Percentiles rank a stretch among this genome's conserved stretches.
Conservation (phyloP, 2,797 vertebrate genomes). For the Rhinogobio ventralis region DNA sequence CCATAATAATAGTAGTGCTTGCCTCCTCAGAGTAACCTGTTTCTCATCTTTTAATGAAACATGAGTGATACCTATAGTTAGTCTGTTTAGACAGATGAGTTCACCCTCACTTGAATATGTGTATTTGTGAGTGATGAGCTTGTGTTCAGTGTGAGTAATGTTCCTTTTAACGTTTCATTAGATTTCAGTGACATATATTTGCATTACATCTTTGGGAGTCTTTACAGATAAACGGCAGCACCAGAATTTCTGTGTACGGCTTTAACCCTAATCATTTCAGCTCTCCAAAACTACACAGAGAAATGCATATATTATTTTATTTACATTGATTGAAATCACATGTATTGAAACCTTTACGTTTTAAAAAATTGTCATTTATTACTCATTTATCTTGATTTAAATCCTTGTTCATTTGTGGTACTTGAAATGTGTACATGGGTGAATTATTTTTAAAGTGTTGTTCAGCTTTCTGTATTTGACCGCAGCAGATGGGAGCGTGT, state of each 20-base stretch:
- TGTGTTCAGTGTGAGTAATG: constrained; percentile 29
- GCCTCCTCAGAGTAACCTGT: constrained; percentile 61
- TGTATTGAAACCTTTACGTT: background rate
- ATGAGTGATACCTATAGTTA: constrained; percentile 68
- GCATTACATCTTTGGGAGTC: constrained; percentile 67
- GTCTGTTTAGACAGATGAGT: constrained; percentile 66
- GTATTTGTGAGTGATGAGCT: constrained; percentile 37
- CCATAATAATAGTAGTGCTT: background rate
- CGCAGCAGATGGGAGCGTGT: background rate
- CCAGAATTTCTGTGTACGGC: constrained; percentile 49
- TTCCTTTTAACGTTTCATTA: constrained; percentile 62
- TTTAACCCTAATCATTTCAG: constrained; percentile 34
- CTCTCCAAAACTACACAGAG: constrained; percentile 15
- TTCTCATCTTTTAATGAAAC: constrained; percentile 72
- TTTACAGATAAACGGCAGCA: constrained; percentile 65
- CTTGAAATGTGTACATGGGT: background rate
- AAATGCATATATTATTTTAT: constrained; percentile 3
- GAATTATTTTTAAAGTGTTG: background rate
- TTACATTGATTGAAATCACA: no score
- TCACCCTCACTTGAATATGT: constrained; percentile 66
- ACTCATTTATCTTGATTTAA: background rate
- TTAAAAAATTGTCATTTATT: background rate
- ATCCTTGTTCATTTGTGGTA: background rate
- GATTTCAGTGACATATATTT: constrained; percentile 73
- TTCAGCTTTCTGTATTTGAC: background rate